Evolutionary conservation across 2,113 vertebrate genomes (phyloP).

Genomic region (Microcebus ravelobensis): DNA sequence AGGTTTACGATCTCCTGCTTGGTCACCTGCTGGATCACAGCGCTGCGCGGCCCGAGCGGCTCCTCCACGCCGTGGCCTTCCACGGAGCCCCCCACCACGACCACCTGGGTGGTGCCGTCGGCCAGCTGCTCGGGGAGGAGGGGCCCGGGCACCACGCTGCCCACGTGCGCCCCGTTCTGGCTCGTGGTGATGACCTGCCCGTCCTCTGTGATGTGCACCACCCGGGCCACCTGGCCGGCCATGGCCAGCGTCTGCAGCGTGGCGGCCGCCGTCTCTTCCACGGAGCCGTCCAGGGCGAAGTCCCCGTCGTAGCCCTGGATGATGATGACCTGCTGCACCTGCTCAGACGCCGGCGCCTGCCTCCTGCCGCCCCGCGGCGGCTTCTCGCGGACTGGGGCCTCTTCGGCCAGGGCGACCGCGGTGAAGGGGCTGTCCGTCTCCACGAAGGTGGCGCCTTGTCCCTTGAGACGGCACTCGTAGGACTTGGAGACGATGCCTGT

Average conservation of each 20-base stretch:
- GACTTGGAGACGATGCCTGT: conserved; percentile 98
- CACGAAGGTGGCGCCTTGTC: conserved; percentile 96
- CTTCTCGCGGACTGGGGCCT: conserved; percentile 81
- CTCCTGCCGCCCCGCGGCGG: conserved; percentile 61
- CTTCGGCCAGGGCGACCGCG: conserved; percentile 81
- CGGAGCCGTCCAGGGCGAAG: conserved; percentile 89
- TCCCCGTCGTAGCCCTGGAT: conserved; percentile 94
- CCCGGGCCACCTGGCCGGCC: conserved; percentile 94
- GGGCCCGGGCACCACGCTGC: conserved; percentile 81
- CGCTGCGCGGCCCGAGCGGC: conserved; percentile 77
- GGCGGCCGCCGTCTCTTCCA: conserved; percentile 96
- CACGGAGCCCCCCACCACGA: conserved; percentile 90
- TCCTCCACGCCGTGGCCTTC: conserved; percentile 71
- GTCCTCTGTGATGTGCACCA: conserved; percentile 96
- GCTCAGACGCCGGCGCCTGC: conserved; percentile 79
- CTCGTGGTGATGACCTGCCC: conserved; percentile 93
- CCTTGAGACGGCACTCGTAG: conserved; percentile 97
- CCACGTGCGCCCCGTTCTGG: conserved; percentile 81
- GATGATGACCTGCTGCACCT: conserved; percentile 96
- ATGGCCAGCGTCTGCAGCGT: conserved; percentile 97
- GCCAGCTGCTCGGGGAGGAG: conserved; percentile 83
- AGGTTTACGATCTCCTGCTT: conserved; percentile 81
- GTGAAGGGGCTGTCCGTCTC: conserved; percentile 89
- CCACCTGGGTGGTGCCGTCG: conserved; percentile 90
- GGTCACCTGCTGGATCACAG: conserved; percentile 83